phyloP scores from a whole-genome alignment of 2,797 vertebrate genomes.

The Falco novaeseelandiae region DNA sequence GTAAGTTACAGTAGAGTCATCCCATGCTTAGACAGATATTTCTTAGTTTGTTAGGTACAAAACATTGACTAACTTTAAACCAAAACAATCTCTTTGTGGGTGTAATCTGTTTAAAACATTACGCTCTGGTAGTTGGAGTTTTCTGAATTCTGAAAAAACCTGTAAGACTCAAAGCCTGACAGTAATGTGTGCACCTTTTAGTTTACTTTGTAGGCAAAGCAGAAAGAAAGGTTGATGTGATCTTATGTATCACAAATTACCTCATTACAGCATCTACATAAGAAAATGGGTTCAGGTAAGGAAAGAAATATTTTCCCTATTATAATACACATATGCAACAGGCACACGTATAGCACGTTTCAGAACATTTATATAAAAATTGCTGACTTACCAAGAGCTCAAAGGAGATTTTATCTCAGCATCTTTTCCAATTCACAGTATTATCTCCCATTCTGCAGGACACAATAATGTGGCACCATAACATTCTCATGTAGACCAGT shows the following conservation, averaged over 20 bases:
- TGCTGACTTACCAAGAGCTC: neutral
- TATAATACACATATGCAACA: neutral
- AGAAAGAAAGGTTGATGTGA: neutral
- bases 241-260: neutral
- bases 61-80: neutral
- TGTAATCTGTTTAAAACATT: neutral
- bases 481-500: neutral
- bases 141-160: neutral
- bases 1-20: neutral
- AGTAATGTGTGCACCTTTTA: neutral
- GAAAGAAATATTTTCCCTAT: neutral
- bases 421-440: neutral
- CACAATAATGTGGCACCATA: neutral
- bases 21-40: neutral
- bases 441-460: neutral
- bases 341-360: neutral
- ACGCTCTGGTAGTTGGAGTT: neutral
- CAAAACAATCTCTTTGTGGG: neutral
- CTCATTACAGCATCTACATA: neutral
- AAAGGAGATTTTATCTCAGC: neutral
- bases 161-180: neutral
- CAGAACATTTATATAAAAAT: neutral
- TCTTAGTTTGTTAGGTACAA: neutral
- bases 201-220: neutral
- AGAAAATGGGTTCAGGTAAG: neutral